Evolutionary conservation across 2,888 invertebrate species (phyloP).

Genomic region (Shargacucullia verbasci): DNA sequence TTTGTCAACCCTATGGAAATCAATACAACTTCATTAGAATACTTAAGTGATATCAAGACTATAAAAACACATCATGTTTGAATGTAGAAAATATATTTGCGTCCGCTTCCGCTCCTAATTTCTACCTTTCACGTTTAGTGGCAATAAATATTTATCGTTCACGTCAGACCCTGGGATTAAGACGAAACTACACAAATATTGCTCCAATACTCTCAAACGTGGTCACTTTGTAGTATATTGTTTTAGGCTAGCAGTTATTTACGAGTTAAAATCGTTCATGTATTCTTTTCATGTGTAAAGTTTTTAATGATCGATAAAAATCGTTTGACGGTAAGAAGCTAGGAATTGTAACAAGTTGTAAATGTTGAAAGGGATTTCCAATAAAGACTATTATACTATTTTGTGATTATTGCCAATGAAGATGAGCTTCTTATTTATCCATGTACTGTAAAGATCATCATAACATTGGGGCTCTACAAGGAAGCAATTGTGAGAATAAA

Average conservation of each 20-base stretch:
- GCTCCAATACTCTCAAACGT: constrained; percentile 55
- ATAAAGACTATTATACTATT: too few relatives aligned
- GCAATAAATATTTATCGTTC: constrained; percentile 83
- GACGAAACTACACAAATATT: constrained; percentile 71
- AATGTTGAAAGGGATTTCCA: not conserved
- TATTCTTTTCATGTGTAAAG: constrained; percentile 41
- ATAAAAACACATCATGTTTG: too few relatives aligned
- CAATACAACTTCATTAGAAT: too few relatives aligned
- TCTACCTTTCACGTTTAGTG: constrained; percentile 60
- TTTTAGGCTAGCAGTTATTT: constrained; percentile 47
- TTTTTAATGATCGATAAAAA: constrained; percentile 47
- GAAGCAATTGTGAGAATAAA: too few relatives aligned
- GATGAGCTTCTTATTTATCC: too few relatives aligned
- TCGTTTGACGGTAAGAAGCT: constrained; percentile 24
- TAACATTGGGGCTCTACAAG: too few relatives aligned
- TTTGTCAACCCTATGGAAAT: too few relatives aligned
- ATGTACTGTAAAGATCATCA: too few relatives aligned
- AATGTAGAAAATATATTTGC: too few relatives aligned
- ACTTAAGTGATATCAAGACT: too few relatives aligned
- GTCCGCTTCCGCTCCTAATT: constrained; percentile 27
- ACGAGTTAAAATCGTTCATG: constrained; percentile 39
- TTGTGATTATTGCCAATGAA: too few relatives aligned
- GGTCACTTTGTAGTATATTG: constrained; percentile 65
- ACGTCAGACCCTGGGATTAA: constrained; percentile 76
- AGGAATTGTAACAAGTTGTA: constrained; percentile 3